A percentile compares a stretch with the other conserved stretches of the same genome.
phyloP scores from a whole-genome alignment of 2,113 vertebrate species.

The Oreochromis tanganicae region DNA sequence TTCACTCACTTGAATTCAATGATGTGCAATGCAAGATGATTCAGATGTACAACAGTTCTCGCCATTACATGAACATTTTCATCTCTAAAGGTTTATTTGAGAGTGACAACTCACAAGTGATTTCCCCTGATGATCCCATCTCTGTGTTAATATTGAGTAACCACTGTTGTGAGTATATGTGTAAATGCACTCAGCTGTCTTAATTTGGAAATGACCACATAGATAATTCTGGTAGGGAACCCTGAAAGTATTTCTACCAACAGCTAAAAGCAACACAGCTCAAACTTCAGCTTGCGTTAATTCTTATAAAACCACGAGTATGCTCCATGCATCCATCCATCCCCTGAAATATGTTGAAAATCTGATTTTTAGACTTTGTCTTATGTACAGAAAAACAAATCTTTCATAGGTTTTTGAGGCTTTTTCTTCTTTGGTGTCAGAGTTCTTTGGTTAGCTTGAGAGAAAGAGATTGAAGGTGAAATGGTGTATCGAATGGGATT shows the following conservation, averaged over 20 bases:
- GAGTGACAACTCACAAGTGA: background rate
- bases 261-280: background rate
- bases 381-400: background rate
- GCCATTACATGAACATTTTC: background rate
- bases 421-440: background rate
- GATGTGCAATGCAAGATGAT: background rate
- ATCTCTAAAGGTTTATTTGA: background rate
- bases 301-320: rapidly evolving
- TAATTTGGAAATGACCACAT: background rate
- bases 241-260: background rate
- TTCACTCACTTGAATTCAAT: background rate
- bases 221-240: background rate
- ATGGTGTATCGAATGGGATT: background rate
- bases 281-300: background rate
- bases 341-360: background rate
- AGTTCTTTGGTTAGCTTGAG: background rate
- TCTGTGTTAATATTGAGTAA: background rate
- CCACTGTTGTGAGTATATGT: background rate
- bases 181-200: background rate
- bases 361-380: background rate
- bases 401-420: background rate
- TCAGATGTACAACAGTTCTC: background rate
- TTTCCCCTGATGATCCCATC: background rate
- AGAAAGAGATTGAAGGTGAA: background rate
- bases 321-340: background rate